phyloP scores from a whole-genome alignment of 2,888 invertebrate genomes.

The Terebella lapidaria region DNA sequence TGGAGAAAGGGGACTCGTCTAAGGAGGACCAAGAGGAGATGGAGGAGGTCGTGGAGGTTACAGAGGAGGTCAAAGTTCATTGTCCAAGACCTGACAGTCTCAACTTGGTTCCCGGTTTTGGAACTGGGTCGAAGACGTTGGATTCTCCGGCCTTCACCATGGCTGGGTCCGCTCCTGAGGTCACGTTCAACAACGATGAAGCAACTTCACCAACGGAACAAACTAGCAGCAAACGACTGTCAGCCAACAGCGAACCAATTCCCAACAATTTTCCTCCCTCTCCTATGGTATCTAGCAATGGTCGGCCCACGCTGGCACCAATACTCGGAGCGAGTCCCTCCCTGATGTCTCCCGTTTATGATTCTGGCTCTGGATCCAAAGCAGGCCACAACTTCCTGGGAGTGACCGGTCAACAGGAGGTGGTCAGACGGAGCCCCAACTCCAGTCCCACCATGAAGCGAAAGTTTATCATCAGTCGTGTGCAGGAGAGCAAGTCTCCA shows the following conservation, averaged over 20 bases:
- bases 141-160: constrained; percentile 24
- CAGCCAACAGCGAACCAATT: neutral
- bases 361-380: neutral
- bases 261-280: constrained; percentile 23
- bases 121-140: constrained; percentile 20
- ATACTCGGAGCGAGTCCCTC: neutral
- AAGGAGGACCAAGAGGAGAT: neutral
- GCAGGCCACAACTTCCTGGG: neutral
- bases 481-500: neutral
- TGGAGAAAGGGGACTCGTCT: neutral
- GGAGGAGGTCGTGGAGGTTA: constrained; percentile 7
- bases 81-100: neutral
- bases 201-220: neutral
- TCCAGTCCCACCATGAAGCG: neutral
- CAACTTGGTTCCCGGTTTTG: neutral
- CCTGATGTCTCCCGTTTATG: neutral
- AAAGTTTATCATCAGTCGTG: constrained; percentile 3
- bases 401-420: neutral
- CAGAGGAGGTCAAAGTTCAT: neutral
- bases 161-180: neutral
- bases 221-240: neutral
- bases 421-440: neutral
- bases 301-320: constrained; percentile 12
- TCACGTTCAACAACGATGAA: neutral
- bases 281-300: constrained; percentile 23